Conservation (phyloP, 2,888 invertebrate species). For the Mythimna albipuncta region DNA sequence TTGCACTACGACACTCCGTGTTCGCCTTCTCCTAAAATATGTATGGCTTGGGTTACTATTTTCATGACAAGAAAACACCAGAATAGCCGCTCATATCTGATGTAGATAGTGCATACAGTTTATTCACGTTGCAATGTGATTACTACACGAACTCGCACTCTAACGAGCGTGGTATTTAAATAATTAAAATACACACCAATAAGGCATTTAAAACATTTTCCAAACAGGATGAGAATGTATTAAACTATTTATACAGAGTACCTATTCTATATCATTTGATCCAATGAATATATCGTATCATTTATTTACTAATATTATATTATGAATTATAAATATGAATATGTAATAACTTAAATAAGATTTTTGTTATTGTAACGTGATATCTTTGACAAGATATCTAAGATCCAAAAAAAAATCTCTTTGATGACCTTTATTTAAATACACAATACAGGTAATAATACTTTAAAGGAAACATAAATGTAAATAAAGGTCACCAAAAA, state of each 20-base stretch:
- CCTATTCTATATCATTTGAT: not conserved
- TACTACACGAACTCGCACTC: no score
- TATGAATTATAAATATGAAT: no score
- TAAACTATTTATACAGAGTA: not conserved
- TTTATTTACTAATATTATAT: no score
- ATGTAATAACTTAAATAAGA: no score
- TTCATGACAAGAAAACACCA: not conserved
- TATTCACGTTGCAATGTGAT: not conserved
- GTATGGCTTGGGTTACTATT: slow-evolving; percentile 25
- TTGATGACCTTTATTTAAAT: no score
- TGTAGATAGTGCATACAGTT: slow-evolving; percentile 1
- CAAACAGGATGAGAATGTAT: no score
- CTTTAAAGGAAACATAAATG: not conserved
- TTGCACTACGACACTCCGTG: not conserved
- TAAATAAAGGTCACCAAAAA: not conserved
- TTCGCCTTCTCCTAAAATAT: slow-evolving; percentile 26
- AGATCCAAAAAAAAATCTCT: slow-evolving; percentile 4
- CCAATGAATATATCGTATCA: no score
- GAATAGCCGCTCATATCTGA: not conserved
- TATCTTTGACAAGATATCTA: not conserved
- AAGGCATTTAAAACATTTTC: not conserved
- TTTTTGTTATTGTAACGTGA: not conserved
- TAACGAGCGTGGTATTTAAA: no score
- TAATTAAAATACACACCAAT: no score
- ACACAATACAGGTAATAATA: no score